Base-by-base conservation (phyloP, 2,888 invertebrate species). In the Rhingia campestris region DNA sequence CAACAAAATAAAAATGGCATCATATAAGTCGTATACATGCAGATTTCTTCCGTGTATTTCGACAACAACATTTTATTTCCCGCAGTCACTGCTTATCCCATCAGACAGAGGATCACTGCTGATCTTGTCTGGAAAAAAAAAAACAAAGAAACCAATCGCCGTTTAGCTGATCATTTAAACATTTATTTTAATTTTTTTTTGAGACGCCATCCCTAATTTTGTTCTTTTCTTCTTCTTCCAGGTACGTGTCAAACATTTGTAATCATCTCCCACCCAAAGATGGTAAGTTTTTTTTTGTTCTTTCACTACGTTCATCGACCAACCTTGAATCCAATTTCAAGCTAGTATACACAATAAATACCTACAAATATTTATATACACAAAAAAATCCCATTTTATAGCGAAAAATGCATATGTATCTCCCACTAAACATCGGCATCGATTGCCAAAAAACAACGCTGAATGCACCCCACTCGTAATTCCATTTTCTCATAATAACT, bases 201-300 rank as follows among this genome's bases (percentile, higher is more conserved):
- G 22, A 22, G 22, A 22, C 22, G 10, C 9, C 12, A 9, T 14
- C 2, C 6, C 6, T 30, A 37, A 70, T 6, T 6, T 59, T 49
- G 22, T 41, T n/a, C 4, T 4, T 30, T 37, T 53, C 6, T 39
- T 73, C 14, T 73, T 43, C 37, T 66, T 74, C n/a, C 58, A 74
- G 74, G 74, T 74, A 66, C 64, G 64, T 74, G 64, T 63, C 63
- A 10, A 14, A 47, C 32, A 41, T 2, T 51, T 30, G 0, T 2
- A 51, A 47, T 58, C 30, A n/a, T 4, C 12, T 14, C 30, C 6
- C 30, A 37, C 30, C 22, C 53, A 43, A 35, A 33, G 41, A n/a
- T n/a, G 56, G 64, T 64, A 58, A 74, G 64, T 37, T 59, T 14
- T 39, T 10, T 70, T 49, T 51, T 39, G 6, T 10, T 4, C 47